A percentile compares a stretch with the other conserved stretches of the same genome.
Evolutionary conservation across 2,113 vertebrate genomes (phyloP).

Genomic region (Antechinus stuartii): DNA sequence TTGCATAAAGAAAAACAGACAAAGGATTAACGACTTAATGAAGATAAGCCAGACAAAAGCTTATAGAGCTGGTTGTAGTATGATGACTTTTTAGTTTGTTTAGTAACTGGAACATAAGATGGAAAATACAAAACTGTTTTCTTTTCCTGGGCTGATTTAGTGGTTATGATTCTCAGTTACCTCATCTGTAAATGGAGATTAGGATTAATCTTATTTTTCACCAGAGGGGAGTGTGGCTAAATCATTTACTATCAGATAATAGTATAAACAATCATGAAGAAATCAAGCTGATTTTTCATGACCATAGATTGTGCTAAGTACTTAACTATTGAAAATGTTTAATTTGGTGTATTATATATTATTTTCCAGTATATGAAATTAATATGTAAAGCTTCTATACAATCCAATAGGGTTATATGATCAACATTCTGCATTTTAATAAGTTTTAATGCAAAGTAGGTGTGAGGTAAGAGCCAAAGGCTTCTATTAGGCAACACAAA

Average conservation of each 20-base stretch:
- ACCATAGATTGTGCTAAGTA: slow-evolving; percentile 53
- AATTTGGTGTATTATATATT: slow-evolving; percentile 61
- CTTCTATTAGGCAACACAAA: slow-evolving; percentile 49
- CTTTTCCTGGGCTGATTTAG: background rate
- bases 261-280: slow-evolving; percentile 4
- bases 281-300: slow-evolving; percentile 46
- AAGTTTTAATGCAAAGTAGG: slow-evolving; percentile 50
- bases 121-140: slow-evolving; percentile 29
- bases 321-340: slow-evolving; percentile 46
- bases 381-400: slow-evolving; percentile 57
- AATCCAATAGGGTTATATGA: slow-evolving; percentile 57
- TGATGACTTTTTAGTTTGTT: slow-evolving; percentile 8
- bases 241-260: background rate
- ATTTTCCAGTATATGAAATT: slow-evolving; percentile 48
- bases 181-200: slow-evolving; percentile 22
- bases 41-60: slow-evolving; percentile 55
- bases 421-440: slow-evolving; percentile 72
- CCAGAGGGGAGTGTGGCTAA: background rate
- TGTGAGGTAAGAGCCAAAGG: slow-evolving; percentile 47
- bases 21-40: slow-evolving; percentile 44
- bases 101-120: slow-evolving; percentile 22
- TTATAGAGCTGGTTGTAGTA: background rate
- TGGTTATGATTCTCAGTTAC: slow-evolving; percentile 19
- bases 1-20: slow-evolving; percentile 16
- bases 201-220: background rate